Evolutionary conservation across 2,888 invertebrate species (phyloP).

Genomic region (Osmoderma eremita): DNA sequence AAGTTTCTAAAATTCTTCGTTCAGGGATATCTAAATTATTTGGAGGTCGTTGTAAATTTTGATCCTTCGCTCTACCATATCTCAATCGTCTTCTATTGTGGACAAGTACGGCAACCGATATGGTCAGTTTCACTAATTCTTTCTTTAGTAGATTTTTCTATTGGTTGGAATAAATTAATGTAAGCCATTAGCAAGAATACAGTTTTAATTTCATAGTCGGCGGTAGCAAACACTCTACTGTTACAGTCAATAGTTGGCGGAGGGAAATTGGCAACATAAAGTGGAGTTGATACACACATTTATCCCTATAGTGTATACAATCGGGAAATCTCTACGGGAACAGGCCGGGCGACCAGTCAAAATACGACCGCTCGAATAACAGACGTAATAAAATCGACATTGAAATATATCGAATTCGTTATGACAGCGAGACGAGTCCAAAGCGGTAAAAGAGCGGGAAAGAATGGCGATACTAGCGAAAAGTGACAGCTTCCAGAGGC

Average conservation of each 20-base stretch:
- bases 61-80: too few relatives aligned
- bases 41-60: too few relatives aligned
- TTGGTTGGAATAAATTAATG: too few relatives aligned
- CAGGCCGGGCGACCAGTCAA: conserved; percentile 4
- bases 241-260: background rate
- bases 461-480: conserved; percentile 1
- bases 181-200: too few relatives aligned
- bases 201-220: background rate
- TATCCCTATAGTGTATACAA: conserved; percentile 12
- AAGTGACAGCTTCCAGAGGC: conserved; percentile 31
- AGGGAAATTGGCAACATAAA: conserved; percentile 4
- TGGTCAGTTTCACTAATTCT: too few relatives aligned
- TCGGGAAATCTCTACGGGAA: background rate
- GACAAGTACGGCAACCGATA: too few relatives aligned
- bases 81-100: too few relatives aligned
- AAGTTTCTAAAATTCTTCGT: too few relatives aligned
- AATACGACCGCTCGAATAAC: conserved; percentile 17
- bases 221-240: background rate
- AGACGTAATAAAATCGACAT: conserved; percentile 23
- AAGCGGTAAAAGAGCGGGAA: conserved; percentile 6
- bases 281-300: background rate
- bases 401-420: conserved; percentile 24
- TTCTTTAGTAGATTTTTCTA: too few relatives aligned
- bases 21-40: too few relatives aligned
- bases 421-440: conserved; percentile 3